Base-by-base conservation (phyloP, 2,888 invertebrate species). In the Epinotia bilunana region DNA sequence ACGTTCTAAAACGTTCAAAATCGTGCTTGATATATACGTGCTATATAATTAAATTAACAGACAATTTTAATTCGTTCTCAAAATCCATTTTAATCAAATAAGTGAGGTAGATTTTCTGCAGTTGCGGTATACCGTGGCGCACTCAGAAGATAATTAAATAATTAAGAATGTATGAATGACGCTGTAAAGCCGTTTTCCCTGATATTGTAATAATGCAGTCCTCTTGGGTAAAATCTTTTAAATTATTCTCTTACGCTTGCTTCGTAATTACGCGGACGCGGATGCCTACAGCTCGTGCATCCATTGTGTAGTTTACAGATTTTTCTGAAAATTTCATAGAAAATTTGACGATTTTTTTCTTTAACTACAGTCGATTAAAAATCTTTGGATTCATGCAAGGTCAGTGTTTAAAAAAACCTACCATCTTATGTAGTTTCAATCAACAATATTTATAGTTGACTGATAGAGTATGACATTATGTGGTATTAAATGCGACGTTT, bases 81-180 rank as follows among this genome's bases (percentile, higher is more conserved):
- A 89, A 90, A 89, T 90, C 87, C 86, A 89, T 89, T 91, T 91
- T 89, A 86, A 90, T 89, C 87, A 90, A 89, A 91, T 90, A 70
- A 74, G 69, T 75, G 67, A 84, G 82, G 81, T 79, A 87, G 87
- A 88, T 89, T 90, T 90, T 89, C 89, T 90, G 88, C 86, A 89
- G 87, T 86, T 83, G 83, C 83, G 84, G 86, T 87, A 84, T 88
- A 84, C 85, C 85, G 86, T 81, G 81, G 87, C 87, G 86, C 85
- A 89, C 90, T 91, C 88, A 83, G 85, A 89, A 91, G 92, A 91
- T 92, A 93, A 93, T 93, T 93, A 92, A 93, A 92, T 93, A 91
- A 93, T 93, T 92, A 93, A 91, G 87, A 92, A 92, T 93, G 91
- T 92, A 92, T 93, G 92, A 93, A 91, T 92, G 90, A 91, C 88